Base-by-base conservation (phyloP, 2,888 invertebrate genomes). In the Acleris literana region DNA sequence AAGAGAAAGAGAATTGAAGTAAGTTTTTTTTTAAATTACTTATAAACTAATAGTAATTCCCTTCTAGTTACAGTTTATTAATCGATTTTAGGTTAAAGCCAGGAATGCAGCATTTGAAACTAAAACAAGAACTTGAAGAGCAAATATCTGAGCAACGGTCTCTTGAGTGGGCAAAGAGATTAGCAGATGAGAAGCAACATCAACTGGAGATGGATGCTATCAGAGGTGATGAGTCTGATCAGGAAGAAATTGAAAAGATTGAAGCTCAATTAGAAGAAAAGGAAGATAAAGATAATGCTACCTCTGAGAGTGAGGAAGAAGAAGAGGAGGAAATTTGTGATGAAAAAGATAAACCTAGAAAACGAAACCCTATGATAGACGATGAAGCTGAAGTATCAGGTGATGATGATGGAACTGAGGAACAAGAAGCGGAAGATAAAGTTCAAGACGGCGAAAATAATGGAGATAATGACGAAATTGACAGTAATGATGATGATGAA, bases 71-170 rank as follows among this genome's bases (percentile, higher is more conserved):
- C 33, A 33, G 11, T 33, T 33, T 33, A 39, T 13, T 13, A 3
- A 39, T 39, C 13, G 9, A 39, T 13, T 16, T 46, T 46, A 94
- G 93, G 72, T 84, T 88, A 69, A 87, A 95, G 79, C 96, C 97
- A 51, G 97, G 97, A 0, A 94, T 94, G 3, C 95, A 95, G 73
- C 93, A 96, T 71, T 82, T 93, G n/a, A 94, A 94, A 73, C 87
- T 98, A 60, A 95, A 95, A 78, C 94, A 95, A 68, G 94, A 95
- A 69, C 89, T 98, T 2, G 94, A 95, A 76, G 90, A 93, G 16
- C 92, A 95, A 84, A 97, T 98, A 77, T 94, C 94, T 3, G 93
- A 94, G 70, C 95, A 95, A 75, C 91, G 97, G 58, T 94, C 95
- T 48, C 92, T 95, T 67, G 95, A 96, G 73, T 94, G 97, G 94